Evolutionary conservation across 2,888 invertebrate species (phyloP).

Genomic region (Xanthostigma xanthostigma): DNA sequence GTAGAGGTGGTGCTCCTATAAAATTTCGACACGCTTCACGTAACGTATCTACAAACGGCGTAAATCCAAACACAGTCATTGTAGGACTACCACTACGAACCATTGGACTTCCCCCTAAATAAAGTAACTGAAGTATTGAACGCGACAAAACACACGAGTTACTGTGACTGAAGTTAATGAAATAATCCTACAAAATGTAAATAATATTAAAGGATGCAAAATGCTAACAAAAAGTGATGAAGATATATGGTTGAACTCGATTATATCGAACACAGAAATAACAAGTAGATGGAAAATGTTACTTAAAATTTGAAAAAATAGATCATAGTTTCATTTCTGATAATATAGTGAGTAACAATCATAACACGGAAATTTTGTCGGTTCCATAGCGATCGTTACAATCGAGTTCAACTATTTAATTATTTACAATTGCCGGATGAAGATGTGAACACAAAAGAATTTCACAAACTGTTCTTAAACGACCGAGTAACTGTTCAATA

Average conservation of each 20-base stretch:
- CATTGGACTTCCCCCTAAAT: constrained; percentile 34
- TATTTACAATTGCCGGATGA: constrained; percentile 62
- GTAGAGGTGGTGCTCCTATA: constrained; percentile 79
- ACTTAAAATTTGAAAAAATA: background rate
- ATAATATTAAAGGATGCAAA: constrained; percentile 4
- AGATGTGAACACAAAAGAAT: constrained; percentile 63
- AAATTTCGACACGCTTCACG: constrained; percentile 75
- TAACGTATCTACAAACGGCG: constrained; percentile 61
- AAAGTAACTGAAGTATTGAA: constrained; percentile 73
- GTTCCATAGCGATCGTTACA: background rate
- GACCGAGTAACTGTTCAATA: constrained; percentile 66
- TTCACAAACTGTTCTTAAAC: constrained; percentile 68
- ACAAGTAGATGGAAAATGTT: background rate
- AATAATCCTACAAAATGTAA: constrained; percentile 57
- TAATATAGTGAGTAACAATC: background rate
- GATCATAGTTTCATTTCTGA: background rate
- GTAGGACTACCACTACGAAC: constrained; percentile 29
- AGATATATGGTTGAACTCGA: background rate
- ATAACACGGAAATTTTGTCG: background rate
- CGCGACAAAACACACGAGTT: constrained; percentile 84
- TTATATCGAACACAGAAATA: background rate
- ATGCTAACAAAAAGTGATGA: background rate
- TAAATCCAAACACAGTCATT: constrained; percentile 39
- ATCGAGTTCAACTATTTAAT: background rate
- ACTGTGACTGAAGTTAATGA: constrained; percentile 79